Conservation (phyloP, 2,888 invertebrate genomes). For the Eurytoma adleriae region DNA sequence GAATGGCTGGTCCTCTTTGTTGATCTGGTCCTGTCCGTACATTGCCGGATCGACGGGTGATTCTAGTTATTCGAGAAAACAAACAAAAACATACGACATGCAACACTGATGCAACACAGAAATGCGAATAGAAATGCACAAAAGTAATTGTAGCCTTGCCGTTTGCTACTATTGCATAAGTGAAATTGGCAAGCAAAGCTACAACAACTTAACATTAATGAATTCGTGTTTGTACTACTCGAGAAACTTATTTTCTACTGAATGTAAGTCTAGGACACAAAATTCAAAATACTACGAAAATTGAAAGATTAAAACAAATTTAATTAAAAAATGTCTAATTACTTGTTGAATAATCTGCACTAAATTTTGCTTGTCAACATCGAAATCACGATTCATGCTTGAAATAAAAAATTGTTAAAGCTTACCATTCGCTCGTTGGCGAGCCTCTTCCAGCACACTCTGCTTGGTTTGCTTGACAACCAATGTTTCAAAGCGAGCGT, state of each 20-base stretch:
- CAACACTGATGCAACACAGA: slow-evolving; percentile 42
- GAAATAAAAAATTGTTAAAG: slow-evolving; percentile 24
- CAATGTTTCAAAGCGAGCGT: slow-evolving; percentile 97
- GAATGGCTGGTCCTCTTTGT: slow-evolving; percentile 59
- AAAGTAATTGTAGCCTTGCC: not conserved
- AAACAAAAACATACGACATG: slow-evolving; percentile 29
- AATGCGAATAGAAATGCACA: not conserved
- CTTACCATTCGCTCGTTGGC: slow-evolving; percentile 91
- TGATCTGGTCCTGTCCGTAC: slow-evolving; percentile 75
- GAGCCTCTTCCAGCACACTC: slow-evolving; percentile 93
- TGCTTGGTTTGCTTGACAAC: slow-evolving; percentile 97
- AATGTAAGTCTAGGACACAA: too few species aligned
- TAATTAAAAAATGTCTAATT: too few species aligned
- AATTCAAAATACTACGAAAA: too few species aligned
- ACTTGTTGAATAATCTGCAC: too few species aligned
- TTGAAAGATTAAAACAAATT: too few species aligned
- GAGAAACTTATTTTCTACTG: slow-evolving; percentile 37
- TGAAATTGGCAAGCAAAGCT: slow-evolving; percentile 7
- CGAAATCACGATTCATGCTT: not conserved
- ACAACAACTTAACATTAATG: not conserved
- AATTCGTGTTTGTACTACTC: not conserved
- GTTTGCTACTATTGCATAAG: slow-evolving; percentile 1
- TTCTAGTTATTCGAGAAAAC: slow-evolving; percentile 39
- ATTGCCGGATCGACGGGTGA: slow-evolving; percentile 80
- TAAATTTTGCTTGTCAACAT: too few species aligned